Evolutionary conservation across 2,797 vertebrate species (phyloP), one percentile per base, ranked within the genome.

Genomic region (Micromesistius poutassou): DNA sequence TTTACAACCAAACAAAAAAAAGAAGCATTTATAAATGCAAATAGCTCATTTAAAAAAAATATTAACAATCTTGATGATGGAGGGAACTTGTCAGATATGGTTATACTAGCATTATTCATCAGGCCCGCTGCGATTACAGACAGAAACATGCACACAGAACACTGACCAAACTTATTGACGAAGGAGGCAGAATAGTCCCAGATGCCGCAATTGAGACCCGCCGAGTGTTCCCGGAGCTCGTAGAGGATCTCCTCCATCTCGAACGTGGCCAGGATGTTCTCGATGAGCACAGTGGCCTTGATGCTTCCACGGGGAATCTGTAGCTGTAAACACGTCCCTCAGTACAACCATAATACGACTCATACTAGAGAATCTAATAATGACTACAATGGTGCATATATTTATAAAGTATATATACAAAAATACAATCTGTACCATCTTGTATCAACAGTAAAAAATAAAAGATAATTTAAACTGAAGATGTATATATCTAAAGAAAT

Each of bases 101-200:
- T 22, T n/a, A 62, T 25, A n/a, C 5, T 55, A 22, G 19, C 46
- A 19, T 16, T 50, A 22, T 6, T 42, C 8, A 22, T 62, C n/a
- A 19, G 55, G n/a, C n/a, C 9, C 1, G 62, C 25, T 68, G 25
- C 62, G 5, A 71, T 71, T 1, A 5, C 30, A 33, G 70, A 33
- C 13, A 16, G 31, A 33, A 71, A 16, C 68, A 71, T 3, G 30
- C 70, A 14, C 31, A 5, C 7, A 5, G 30, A 30, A 71, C 6
- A 12, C 90, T 92, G 80, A 95, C 94, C 95, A 76, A 96, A 93
- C 73, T 95, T 96, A 80, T 92, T 95, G 74, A 96, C 89, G 13
- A 96, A 94, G 30, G 95, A 96, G 9, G 95, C 94, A 0, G 95
- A 95, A 82, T 96, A 96, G 84, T 96, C 95, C 95, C 95, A 96